Base-by-base conservation (phyloP, 2,113 vertebrate species). In the Petromus typicus region DNA sequence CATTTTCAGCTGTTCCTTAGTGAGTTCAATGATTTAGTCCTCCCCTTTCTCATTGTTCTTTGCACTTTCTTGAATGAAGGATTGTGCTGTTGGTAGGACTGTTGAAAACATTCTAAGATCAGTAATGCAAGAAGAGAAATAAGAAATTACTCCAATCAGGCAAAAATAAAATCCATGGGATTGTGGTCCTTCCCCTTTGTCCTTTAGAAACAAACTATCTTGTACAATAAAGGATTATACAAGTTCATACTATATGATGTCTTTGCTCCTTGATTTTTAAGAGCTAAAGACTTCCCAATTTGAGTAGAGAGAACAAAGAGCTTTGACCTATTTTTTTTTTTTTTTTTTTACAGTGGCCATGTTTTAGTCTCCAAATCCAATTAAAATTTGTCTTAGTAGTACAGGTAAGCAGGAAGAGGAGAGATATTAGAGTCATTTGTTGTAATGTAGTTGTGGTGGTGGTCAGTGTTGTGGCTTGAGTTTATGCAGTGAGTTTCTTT, bases 371-470 rank as follows among this genome's bases (percentile, higher is more conserved):
- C 96, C 48, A 94, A 95, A 96, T 98, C 71, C 96, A 97, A 97
- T 98, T 96, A 97, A 97, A 98, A 97, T 98, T 5, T 89, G 95
- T 97, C 83, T 96, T 80, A 94, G 96, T 76, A 95, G 59, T 86
- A 93, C 16, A 87, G 89, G 90, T 56, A 54, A 51, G 40, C 34
- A 86, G 66, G 86, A 59, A 89, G 85, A n/a, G 34, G 63, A 75
- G 85, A 56, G 75, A n/a, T 71, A 54, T 30, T 30, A 63, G 78
- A 93, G 43, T 86, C 88, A 96, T 97, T 97, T 95, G 96, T 98
- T 95, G 51, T 34, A 91, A 90, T 82, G 48, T 88, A 87, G 85
- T 96, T 92, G 71, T 92, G 71, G 71, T 30, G 54, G 81, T 92
- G 54, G 93, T 71, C 81, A 63, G 63, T 95, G 86, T 43, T 88